Percentiles rank a stretch among this genome's conserved stretches.
phyloP scores from a whole-genome alignment of 2,888 invertebrate genomes.

The Oscheius myriophilus region DNA sequence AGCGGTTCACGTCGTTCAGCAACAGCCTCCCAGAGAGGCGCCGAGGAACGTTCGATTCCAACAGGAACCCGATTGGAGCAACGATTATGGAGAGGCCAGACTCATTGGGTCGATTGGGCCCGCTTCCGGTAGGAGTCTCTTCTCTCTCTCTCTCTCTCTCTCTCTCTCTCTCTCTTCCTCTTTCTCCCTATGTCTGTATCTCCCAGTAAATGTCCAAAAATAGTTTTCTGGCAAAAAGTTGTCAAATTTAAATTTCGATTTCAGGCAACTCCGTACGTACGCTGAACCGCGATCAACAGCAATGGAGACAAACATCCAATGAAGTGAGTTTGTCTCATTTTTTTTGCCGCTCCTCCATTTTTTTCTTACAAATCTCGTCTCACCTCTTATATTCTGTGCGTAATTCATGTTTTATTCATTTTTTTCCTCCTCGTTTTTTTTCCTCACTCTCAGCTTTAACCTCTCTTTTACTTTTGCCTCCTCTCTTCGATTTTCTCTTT shows the following conservation, averaged over 20 bases:
- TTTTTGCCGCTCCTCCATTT: background rate
- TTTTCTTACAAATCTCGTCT: background rate
- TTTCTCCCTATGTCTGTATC: background rate
- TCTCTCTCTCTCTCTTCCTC: background rate
- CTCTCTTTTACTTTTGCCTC: no score
- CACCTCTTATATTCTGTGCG: background rate
- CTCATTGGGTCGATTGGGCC: conserved; percentile 30
- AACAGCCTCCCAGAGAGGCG: conserved; percentile 14
- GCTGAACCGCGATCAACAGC: conserved; percentile 13
- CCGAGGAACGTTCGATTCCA: conserved; percentile 27
- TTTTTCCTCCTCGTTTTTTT: no score
- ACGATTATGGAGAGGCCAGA: conserved; percentile 33
- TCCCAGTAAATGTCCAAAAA: background rate
- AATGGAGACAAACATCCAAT: conserved; percentile 13
- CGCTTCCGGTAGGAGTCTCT: conserved; percentile 19
- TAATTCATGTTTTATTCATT: no score
- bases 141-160: conserved; percentile 5
- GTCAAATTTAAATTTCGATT: background rate
- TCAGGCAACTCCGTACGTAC: conserved; percentile 20
- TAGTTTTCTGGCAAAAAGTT: background rate
- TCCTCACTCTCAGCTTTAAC: no score
- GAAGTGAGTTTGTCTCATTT: background rate
- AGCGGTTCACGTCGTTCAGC: conserved; percentile 42
- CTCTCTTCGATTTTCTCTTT: no score
- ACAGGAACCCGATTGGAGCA: conserved; percentile 27